phyloP scores from a whole-genome alignment of 1,140 invertebrate species.

The Tribolium madens region DNA sequence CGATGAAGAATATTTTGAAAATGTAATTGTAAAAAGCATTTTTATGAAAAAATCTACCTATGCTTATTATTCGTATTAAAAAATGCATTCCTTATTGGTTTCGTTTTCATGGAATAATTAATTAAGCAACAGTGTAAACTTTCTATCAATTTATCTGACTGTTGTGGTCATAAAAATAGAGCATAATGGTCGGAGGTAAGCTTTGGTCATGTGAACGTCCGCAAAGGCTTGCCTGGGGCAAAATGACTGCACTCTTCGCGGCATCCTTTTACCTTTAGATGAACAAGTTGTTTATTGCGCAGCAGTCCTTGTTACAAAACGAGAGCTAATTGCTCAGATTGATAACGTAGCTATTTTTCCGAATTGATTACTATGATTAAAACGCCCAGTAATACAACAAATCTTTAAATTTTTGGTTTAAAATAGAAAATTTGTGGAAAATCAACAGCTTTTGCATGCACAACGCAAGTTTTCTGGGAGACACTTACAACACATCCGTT shows the following conservation, averaged over 20 bases:
- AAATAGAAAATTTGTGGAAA: not conserved
- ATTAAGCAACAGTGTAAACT: not conserved
- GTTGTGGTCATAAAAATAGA: not conserved
- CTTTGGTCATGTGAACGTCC: constrained; percentile 23
- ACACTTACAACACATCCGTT: constrained; percentile 48
- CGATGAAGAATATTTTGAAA: no score
- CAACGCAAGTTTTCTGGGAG: not conserved
- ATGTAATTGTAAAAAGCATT: no score
- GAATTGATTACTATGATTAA: not conserved
- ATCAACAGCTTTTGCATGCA: not conserved
- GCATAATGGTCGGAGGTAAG: not conserved
- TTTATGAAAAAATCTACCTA: no score
- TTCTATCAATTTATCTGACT: not conserved
- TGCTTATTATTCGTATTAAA: no score
- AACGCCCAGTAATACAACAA: no score
- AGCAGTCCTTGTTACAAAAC: constrained; percentile 16
- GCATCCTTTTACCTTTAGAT: constrained; percentile 19
- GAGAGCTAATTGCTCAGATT: not conserved
- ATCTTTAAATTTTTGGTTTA: not conserved
- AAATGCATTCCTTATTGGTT: no score
- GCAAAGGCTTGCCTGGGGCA: not conserved
- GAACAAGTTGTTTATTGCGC: constrained; percentile 28
- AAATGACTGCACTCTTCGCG: constrained; percentile 6
- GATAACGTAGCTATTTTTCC: not conserved
- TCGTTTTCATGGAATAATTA: no score